phyloP scores from a whole-genome alignment of 2,888 invertebrate genomes.

The Nomada ferruginata region DNA sequence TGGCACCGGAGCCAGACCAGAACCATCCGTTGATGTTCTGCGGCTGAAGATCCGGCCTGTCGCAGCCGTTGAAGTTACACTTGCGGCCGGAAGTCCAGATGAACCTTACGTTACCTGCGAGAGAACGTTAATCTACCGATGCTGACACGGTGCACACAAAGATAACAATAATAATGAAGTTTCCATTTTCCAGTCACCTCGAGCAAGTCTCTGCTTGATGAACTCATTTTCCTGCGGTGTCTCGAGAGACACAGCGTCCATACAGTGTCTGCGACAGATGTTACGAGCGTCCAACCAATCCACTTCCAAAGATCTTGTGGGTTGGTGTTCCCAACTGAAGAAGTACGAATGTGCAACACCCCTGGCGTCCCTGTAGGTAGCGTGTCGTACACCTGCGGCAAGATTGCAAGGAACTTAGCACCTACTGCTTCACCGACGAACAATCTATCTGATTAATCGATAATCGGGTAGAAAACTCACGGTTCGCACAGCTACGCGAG shows the following conservation, averaged over 20 bases:
- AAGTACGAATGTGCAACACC: constrained; percentile 96
- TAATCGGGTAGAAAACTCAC: constrained; percentile 86
- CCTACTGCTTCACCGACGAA: neutral
- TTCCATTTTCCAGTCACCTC: constrained; percentile 43
- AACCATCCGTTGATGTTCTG: constrained; percentile 95
- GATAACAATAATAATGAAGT: neutral
- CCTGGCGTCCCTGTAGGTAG: constrained; percentile 94
- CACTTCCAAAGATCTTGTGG: constrained; percentile 92
- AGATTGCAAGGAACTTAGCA: too few relatives aligned
- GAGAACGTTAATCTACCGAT: neutral
- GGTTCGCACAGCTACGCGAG: constrained; percentile 94
- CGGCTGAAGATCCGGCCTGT: constrained; percentile 93
- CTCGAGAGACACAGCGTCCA: constrained; percentile 96
- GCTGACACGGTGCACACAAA: neutral
- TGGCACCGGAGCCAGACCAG: constrained; percentile 97
- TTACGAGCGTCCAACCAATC: constrained; percentile 96
- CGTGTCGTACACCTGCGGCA: constrained; percentile 92
- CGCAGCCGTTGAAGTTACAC: constrained; percentile 96
- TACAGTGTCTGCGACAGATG: constrained; percentile 95
- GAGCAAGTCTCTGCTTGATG: constrained; percentile 92
- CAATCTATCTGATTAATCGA: neutral
- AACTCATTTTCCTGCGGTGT: constrained; percentile 96
- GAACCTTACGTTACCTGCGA: constrained; percentile 86
- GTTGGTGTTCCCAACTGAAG: constrained; percentile 96
- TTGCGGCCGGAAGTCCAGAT: constrained; percentile 97